phyloP scores from a whole-genome alignment of 2,113 vertebrate species.

The Heloderma charlesbogerti region DNA sequence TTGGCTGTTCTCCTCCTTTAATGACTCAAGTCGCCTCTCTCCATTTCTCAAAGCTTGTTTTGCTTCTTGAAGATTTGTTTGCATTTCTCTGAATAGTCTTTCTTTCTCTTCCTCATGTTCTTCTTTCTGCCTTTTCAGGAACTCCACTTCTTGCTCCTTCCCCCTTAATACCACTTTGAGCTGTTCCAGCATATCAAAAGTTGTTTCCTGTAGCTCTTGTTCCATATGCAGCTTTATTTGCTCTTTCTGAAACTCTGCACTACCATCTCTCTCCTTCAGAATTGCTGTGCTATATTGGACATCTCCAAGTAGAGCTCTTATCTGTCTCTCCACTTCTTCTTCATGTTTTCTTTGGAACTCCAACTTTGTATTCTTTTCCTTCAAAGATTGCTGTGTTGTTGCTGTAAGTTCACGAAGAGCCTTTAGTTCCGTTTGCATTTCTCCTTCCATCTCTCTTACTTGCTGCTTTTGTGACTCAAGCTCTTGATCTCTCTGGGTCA shows the following conservation, averaged over 20 bases:
- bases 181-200: slow-evolving; percentile 57
- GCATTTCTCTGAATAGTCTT: slow-evolving; percentile 35
- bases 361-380: slow-evolving; percentile 63
- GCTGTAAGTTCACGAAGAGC: slow-evolving; percentile 60
- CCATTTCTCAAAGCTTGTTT: slow-evolving; percentile 56
- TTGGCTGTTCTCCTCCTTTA: slow-evolving; percentile 46
- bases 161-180: slow-evolving; percentile 63
- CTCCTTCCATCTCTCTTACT: slow-evolving; percentile 61
- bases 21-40: slow-evolving; percentile 52
- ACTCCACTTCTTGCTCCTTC: slow-evolving; percentile 57
- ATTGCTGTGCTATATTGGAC: slow-evolving; percentile 43
- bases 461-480: slow-evolving; percentile 61
- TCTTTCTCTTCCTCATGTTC: slow-evolving; percentile 56
- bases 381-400: slow-evolving; percentile 59
- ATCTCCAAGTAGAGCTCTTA: slow-evolving; percentile 31
- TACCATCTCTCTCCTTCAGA: slow-evolving; percentile 56
- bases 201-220: slow-evolving; percentile 58
- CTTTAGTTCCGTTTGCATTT: slow-evolving; percentile 52
- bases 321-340: slow-evolving; percentile 49
- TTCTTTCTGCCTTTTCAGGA: slow-evolving; percentile 62
- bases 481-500: slow-evolving; percentile 71
- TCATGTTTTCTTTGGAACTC: slow-evolving; percentile 62
- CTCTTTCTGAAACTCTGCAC: slow-evolving; percentile 62
- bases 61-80: slow-evolving; percentile 50
- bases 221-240: slow-evolving; percentile 57